Evolutionary conservation across 37 sponge, comb jelly and placozoan genomes (phyloP).

Genomic region (Petrosia ficiformis): DNA sequence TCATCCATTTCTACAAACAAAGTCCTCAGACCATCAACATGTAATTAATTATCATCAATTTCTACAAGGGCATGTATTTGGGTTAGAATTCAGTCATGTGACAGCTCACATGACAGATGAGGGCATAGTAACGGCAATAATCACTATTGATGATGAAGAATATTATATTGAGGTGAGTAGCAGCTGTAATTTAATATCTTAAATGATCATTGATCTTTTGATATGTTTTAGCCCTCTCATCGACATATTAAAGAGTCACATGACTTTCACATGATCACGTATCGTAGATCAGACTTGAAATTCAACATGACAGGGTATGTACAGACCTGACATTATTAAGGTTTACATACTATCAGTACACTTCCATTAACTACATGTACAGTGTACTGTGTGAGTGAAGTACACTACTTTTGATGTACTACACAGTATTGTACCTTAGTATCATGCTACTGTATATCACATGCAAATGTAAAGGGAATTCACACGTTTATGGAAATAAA

Average conservation of each 20-base stretch:
- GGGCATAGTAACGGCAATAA: slow-evolving; percentile 54
- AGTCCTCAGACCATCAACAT: not conserved
- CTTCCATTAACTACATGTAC: too few species aligned
- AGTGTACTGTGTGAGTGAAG: too few species aligned
- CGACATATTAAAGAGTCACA: slow-evolving; percentile 53
- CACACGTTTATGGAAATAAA: too few species aligned
- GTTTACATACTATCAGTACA: too few species aligned
- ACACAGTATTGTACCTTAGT: too few species aligned
- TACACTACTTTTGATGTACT: too few species aligned
- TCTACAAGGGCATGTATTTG: slow-evolving; percentile 8
- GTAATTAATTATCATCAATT: not conserved
- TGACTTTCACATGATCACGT: slow-evolving; percentile 77
- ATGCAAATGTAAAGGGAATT: too few species aligned
- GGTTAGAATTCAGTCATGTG: slow-evolving; percentile 15
- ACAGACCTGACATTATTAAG: not conserved
- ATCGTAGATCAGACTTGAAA: slow-evolving; percentile 43
- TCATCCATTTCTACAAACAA: not conserved
- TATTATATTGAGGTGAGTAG: slow-evolving; percentile 35
- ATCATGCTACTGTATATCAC: too few species aligned
- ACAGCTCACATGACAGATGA: slow-evolving; percentile 28
- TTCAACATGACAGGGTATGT: slow-evolving; percentile 21
- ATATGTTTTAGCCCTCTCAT: slow-evolving; percentile 25
- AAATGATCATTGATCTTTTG: not conserved
- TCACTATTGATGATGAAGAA: slow-evolving; percentile 1
- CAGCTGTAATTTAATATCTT: not conserved